Evolutionary conservation across 2,797 vertebrate genomes (phyloP).

Genomic region (Dipus sagitta): DNA sequence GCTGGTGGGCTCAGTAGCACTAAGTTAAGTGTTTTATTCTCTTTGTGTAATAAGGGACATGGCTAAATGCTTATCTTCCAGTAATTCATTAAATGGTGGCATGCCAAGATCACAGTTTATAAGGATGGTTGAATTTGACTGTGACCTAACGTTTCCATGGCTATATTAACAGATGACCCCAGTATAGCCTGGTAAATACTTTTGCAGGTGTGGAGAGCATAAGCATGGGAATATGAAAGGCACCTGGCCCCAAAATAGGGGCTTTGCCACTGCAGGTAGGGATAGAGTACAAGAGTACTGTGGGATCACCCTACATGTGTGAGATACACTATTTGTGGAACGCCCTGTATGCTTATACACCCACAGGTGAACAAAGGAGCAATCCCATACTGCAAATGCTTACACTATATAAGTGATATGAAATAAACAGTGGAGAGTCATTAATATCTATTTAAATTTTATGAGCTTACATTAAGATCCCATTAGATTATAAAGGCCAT

Average conservation of each 20-base stretch:
- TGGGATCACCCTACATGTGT: too few species aligned
- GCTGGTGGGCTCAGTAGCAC: neutral
- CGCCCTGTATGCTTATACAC: neutral
- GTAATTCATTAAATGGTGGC: neutral
- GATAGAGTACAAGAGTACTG: neutral
- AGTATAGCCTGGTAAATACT: too few species aligned
- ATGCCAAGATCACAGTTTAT: rapidly evolving
- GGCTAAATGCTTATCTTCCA: neutral
- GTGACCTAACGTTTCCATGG: neutral
- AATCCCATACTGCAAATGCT: neutral
- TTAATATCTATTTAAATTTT: neutral
- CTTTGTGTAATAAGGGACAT: neutral
- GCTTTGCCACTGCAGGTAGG: neutral
- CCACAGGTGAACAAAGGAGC: neutral
- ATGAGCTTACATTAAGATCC: neutral
- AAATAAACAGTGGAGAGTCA: neutral
- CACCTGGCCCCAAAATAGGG: neutral
- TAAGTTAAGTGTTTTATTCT: neutral
- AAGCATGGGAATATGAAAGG: neutral
- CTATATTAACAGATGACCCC: neutral
- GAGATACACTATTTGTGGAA: neutral
- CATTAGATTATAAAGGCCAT: neutral
- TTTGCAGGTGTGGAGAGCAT: neutral
- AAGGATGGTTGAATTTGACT: neutral
- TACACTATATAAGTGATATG: too few species aligned